Conservation (phyloP, 2,888 invertebrate genomes). For the Priocnemis perturbator region DNA sequence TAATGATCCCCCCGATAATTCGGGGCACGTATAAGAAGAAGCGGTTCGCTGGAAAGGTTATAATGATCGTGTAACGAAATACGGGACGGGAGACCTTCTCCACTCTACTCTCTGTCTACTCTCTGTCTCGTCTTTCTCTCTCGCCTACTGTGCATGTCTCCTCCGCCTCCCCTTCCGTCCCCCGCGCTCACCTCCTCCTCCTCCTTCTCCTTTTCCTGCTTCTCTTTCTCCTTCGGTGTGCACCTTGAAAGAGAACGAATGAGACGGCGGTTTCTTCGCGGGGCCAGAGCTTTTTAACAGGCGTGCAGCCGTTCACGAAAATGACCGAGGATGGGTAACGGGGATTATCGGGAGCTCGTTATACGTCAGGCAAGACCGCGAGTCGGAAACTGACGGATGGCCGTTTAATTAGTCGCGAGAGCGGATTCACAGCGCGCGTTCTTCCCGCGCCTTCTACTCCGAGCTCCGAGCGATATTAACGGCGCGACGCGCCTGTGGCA, state of each 20-base stretch:
- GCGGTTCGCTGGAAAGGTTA: conserved; percentile 44
- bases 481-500: not conserved
- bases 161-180: not conserved
- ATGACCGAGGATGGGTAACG: conserved; percentile 37
- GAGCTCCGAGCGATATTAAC: conserved; percentile 1
- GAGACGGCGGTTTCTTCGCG: conserved; percentile 55
- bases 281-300: conserved; percentile 41
- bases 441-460: not conserved
- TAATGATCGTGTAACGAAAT: conserved; percentile 58
- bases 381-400: not conserved
- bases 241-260: conserved; percentile 54
- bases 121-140: conserved; percentile 5
- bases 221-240: conserved; percentile 10
- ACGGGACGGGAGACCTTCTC: conserved; percentile 29
- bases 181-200: not conserved
- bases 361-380: conserved; percentile 20
- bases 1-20: conserved; percentile 56
- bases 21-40: conserved; percentile 45
- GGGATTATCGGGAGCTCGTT: conserved; percentile 43
- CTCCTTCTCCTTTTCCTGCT: not conserved
- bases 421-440: not conserved
- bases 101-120: conserved; percentile 15
- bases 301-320: conserved; percentile 54
- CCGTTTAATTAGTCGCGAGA: conserved; percentile 36
- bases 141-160: conserved; percentile 7